Evolutionary conservation across 1,140 invertebrate species (phyloP), one percentile per base, ranked within the genome.

Genomic region (Latrodectus geometricus): DNA sequence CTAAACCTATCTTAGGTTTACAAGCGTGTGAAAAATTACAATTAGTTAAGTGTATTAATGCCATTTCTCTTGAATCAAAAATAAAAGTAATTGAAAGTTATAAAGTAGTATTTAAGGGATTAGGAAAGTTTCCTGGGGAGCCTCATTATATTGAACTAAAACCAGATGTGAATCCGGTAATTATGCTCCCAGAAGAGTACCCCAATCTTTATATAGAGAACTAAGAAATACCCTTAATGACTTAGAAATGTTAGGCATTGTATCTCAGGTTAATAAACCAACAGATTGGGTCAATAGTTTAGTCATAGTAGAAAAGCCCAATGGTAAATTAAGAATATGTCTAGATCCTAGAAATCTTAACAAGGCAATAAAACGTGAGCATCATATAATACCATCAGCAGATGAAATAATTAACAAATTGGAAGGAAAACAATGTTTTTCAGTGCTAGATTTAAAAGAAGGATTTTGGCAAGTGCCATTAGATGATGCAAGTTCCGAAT

Each of bases 251-350:
- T 15, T 74, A 48, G 81, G 81, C 17, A 87, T 91, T 50, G 89
- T 91, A 23, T 49, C 86, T 65, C 87, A 89, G 89, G 89, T 90
- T 56, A 88, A 89, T 78, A 86, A n/a, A n/a, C n/a, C n/a, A n/a
- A n/a, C n/a, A n/a, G n/a, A n/a, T n/a, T n/a, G n/a, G n/a, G n/a
- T n/a, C n/a, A n/a, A n/a, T n/a, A n/a, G n/a, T n/a, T n/a, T n/a
- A n/a, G n/a, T n/a, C n/a, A n/a, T n/a, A n/a, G n/a, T n/a, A n/a
- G n/a, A n/a, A n/a, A n/a, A n/a, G n/a, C n/a, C n/a, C n/a, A n/a
- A n/a, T n/a, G n/a, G n/a, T n/a, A n/a, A n/a, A n/a, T n/a, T n/a
- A n/a, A n/a, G n/a, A n/a, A n/a, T n/a, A n/a, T n/a, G n/a, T 84
- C 76, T 90, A 20, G 88, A 90, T 78, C 89, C 88, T 12, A 82